These are phyloP conservation scores for Otis tarda DNA, from an alignment of 2,113 vertebrate genomes.

Conservation along the genomic window DNA sequence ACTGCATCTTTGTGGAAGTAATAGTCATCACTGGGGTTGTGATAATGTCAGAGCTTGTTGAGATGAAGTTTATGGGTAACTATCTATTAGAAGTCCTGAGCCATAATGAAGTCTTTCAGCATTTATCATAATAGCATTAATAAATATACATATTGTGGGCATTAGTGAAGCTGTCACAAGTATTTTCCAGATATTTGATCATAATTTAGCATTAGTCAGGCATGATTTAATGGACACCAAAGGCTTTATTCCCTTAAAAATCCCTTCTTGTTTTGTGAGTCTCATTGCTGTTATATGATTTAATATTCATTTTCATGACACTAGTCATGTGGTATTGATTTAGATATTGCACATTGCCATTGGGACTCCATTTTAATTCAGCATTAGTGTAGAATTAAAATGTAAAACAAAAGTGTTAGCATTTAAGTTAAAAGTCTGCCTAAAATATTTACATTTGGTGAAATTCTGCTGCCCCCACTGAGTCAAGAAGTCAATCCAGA, in stretches of 20 bases:
- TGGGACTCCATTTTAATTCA: slow-evolving; percentile 69
- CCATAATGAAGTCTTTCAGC: slow-evolving; percentile 56
- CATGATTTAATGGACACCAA: slow-evolving; percentile 66
- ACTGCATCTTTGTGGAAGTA: not conserved
- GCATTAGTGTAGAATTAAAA: slow-evolving; percentile 55
- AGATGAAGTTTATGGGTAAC: slow-evolving; percentile 21
- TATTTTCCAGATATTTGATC: slow-evolving; percentile 66
- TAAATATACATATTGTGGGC: slow-evolving; percentile 55
- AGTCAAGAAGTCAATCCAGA: not conserved
- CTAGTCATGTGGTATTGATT: slow-evolving; percentile 68
- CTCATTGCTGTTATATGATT: slow-evolving; percentile 39
- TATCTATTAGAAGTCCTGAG: not conserved
- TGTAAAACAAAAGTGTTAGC: slow-evolving; percentile 34
- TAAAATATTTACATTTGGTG: slow-evolving; percentile 27
- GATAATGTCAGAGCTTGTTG: slow-evolving; percentile 4
- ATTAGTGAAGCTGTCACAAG: slow-evolving; percentile 60
- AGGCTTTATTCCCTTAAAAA: slow-evolving; percentile 41
- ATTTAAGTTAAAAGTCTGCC: slow-evolving; percentile 10
- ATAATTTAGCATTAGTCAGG: slow-evolving; percentile 66
- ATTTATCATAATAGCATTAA: slow-evolving; percentile 64
- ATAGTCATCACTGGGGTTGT: not conserved
- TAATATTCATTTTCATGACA: slow-evolving; percentile 69
- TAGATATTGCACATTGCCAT: slow-evolving; percentile 48
- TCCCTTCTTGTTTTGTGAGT: slow-evolving; percentile 12
- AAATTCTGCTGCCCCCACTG: slow-evolving; percentile 3